Base-by-base conservation (phyloP, 2,113 vertebrate genomes). In the Micromys minutus region DNA sequence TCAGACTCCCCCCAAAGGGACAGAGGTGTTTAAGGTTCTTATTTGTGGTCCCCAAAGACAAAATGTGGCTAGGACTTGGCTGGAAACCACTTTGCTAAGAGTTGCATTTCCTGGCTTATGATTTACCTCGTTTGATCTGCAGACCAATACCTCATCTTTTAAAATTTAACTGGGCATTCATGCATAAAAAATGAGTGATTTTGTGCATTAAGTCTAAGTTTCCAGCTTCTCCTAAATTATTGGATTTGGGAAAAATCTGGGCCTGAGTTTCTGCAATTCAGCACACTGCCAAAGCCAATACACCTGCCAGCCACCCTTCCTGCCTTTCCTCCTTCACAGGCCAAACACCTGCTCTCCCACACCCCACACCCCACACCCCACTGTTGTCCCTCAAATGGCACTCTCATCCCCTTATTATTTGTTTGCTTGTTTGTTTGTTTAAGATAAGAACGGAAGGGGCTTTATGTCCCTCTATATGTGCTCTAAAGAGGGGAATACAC, bases 141-240 rank as follows among this genome's bases (percentile, higher is more conserved):
- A 71, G 86, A 90, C 59, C 52, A 93, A 86, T 59, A 75, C 55
- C 29, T 50, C 69, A 21, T 61, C 90, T 87, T 74, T 71, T 50
- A 65, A 94, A 90, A 67, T 71, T 72, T 63, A 96, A 76, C 57
- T 87, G 61, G 71, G 47, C 76, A 47, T 34, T 29, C 29, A 55
- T 29, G 89, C n/a, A 71, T 93, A 84, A 90, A 96, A 95, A 75
- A 55, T 34, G 31, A 88, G 39, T 91, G 42, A 85, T 88, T 84
- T 81, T 87, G n/a, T 36, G 65, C 39, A 47, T 79, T 17, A 94
- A 95, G 50, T 55, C 39, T 67, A 59, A 15, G 45, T 93, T 93
- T 65, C 34, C 15, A 69, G 57, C 31, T 94, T 96, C 81, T 90
- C 47, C 74, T 59, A 19, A 93, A 85, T 89, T 71, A 69, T 93